Conservation (phyloP, 2,888 invertebrate genomes). For the Poecilobothrus nobilitatus region DNA sequence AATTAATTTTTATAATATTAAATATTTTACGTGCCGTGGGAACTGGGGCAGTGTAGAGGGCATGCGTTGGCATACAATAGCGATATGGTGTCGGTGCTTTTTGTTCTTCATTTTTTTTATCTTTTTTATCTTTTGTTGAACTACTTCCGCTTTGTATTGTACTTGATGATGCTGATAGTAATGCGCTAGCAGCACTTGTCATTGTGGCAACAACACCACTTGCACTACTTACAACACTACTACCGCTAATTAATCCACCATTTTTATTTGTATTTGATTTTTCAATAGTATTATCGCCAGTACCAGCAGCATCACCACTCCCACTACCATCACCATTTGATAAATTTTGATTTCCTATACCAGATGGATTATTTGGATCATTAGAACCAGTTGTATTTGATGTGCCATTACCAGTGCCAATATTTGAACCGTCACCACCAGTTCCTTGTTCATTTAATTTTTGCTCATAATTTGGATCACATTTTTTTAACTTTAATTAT, state of each 20-base stretch:
- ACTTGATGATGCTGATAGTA: conserved; percentile 19
- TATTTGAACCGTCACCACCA: conserved; percentile 14
- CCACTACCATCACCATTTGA: conserved; percentile 7
- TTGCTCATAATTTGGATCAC: conserved; percentile 33
- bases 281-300: conserved; percentile 11
- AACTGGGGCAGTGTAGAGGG: conserved; percentile 53
- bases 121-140: background rate
- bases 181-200: conserved; percentile 18
- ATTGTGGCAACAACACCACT: conserved; percentile 19
- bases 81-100: conserved; percentile 43
- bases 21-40: conserved; percentile 50
- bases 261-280: conserved; percentile 12
- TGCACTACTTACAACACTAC: conserved; percentile 23
- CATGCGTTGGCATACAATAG: conserved; percentile 55
- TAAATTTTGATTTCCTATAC: background rate
- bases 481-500: conserved; percentile 36
- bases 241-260: conserved; percentile 12
- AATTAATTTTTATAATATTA: too few relatives aligned
- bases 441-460: conserved; percentile 26
- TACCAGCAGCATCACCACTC: conserved; percentile 13
- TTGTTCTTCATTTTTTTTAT: conserved; percentile 16
- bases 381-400: conserved; percentile 22
- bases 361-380: background rate
- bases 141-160: conserved; percentile 16
- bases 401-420: conserved; percentile 23